Base-by-base conservation (phyloP, 2,797 vertebrate species). In the Tokudaia tokunoshimensis region DNA sequence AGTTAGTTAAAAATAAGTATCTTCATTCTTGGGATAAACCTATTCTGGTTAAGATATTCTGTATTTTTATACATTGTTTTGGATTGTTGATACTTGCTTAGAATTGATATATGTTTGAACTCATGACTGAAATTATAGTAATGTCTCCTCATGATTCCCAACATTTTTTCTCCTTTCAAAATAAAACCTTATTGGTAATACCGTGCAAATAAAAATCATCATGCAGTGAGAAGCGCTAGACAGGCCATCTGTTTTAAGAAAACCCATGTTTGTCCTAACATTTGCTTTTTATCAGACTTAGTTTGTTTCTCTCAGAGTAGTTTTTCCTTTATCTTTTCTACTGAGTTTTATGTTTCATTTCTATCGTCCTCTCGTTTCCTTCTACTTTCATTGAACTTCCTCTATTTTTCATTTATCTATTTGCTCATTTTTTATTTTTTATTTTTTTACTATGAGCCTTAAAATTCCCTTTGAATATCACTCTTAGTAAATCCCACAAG, bases 41-140 rank as follows among this genome's bases (percentile, higher is more conserved):
- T 1, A 41, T 14, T 67, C 92, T 94, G 83, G 41, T 83, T 86
- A 20, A 82, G 22, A 67, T 86, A 59, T 17, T 82, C 63, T 75
- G 2, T 76, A 22, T 59, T 50, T 20, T 72, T 37, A 22, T 17
- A 34, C 20, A 70, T 52, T 90, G 44, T 67, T 85, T 50, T 50
- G 37, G 26, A 57, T 88, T 93, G 8, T 91, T 70, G 83, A 84
- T 85, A 67, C 61, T 94, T 70, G 57, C 63, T 87, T 95, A 82
- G 59, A 87, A 78, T 91, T 87, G 76, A 72, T 61, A 74, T 52
- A 63, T 67, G 63, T 82, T 44, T 88, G 0, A 86, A 20, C 70
- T 63, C 50, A 12, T 87, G 72, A 80, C 15, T 91, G n/a, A 84
- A 59, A 91, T 72, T 74, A 3, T 14, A 94, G n/a, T 84, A 70